phyloP scores from a whole-genome alignment of 2,113 vertebrate species.

The Raja brachyura region DNA sequence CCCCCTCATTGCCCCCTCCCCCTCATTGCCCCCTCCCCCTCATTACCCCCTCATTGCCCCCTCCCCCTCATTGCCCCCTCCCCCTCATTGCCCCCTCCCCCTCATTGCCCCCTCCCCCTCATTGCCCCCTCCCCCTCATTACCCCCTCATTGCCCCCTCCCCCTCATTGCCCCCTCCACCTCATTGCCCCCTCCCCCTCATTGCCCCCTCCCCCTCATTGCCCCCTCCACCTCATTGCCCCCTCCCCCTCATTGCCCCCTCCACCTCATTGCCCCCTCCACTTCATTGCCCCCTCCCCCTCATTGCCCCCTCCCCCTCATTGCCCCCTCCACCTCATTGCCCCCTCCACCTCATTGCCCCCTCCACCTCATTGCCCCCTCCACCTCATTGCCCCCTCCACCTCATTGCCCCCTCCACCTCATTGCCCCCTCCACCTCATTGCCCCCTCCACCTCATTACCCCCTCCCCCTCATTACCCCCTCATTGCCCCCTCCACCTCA shows the following conservation, averaged over 20 bases:
- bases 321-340: too few relatives aligned
- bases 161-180: not conserved
- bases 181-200: not conserved
- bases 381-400: too few relatives aligned
- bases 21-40: constrained; percentile 51
- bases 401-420: too few relatives aligned
- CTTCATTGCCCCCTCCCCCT: too few relatives aligned
- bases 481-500: constrained; percentile 50
- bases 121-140: not conserved
- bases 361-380: too few relatives aligned
- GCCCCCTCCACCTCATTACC: not conserved
- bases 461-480: not conserved
- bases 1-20: constrained; percentile 16
- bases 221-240: not conserved
- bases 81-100: constrained; percentile 64
- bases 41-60: constrained; percentile 52
- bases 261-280: too few relatives aligned
- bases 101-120: constrained; percentile 46
- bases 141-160: not conserved
- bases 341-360: too few relatives aligned
- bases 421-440: not conserved
- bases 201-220: not conserved
- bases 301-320: too few relatives aligned
- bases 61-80: constrained; percentile 46
- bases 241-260: not conserved